phyloP scores from a whole-genome alignment of 1,140 invertebrate species.

The Drosophila kepulauana region DNA sequence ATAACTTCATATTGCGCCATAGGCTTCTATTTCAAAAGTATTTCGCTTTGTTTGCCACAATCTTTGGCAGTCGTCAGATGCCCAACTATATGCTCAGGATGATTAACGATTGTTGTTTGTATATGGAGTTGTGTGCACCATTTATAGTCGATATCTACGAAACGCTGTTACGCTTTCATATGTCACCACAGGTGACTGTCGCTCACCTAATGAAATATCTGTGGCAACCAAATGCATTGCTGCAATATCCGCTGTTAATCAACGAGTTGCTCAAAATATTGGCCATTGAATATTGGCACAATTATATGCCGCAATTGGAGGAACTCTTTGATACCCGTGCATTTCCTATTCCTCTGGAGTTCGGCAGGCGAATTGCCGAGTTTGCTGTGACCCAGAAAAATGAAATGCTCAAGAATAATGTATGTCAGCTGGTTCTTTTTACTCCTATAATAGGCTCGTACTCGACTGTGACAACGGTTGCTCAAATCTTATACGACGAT shows the following conservation, averaged over 20 bases:
- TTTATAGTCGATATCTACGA: slow-evolving; percentile 9
- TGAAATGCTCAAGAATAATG: not conserved
- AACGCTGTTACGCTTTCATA: slow-evolving; percentile 1
- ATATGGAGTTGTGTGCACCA: slow-evolving; percentile 8
- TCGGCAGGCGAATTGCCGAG: slow-evolving; percentile 1
- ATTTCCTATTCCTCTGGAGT: slow-evolving; percentile 41
- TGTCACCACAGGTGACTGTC: slow-evolving; percentile 8
- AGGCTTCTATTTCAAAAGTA: slow-evolving; percentile 33
- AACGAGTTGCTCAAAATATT: slow-evolving; percentile 28
- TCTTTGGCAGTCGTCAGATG: slow-evolving; percentile 38
- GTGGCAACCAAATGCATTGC: slow-evolving; percentile 37
- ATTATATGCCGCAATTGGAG: slow-evolving; percentile 26
- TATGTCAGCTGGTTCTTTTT: slow-evolving; percentile 1
- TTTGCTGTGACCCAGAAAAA: slow-evolving; percentile 5
- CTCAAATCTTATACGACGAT: not conserved
- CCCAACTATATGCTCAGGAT: slow-evolving; percentile 38
- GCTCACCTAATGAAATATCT: slow-evolving; percentile 46
- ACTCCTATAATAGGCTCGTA: not conserved
- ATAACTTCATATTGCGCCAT: slow-evolving; percentile 20
- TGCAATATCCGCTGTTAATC: not conserved
- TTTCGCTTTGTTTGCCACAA: slow-evolving; percentile 35
- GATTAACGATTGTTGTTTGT: slow-evolving; percentile 41
- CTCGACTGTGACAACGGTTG: too few species aligned
- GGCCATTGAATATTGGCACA: slow-evolving; percentile 41
- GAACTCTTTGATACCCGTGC: slow-evolving; percentile 11